These are phyloP conservation scores for Hyla sarda DNA, from an alignment of 2,113 vertebrate species.

Conservation along the genomic window DNA sequence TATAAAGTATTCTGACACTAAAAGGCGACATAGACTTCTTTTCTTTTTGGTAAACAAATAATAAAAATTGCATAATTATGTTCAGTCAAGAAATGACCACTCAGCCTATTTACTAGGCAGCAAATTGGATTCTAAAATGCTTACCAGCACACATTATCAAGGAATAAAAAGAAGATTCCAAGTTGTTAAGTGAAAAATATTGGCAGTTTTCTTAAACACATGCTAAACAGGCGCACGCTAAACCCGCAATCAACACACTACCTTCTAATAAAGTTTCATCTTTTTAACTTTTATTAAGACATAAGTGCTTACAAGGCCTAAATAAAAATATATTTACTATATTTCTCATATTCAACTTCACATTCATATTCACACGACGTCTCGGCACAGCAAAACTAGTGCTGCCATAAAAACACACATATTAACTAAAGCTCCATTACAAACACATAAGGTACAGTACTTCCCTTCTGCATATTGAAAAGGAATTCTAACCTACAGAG, in stretches of 20 bases:
- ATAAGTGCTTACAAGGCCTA: conserved; percentile 1
- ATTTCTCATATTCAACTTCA: neutral
- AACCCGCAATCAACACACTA: neutral
- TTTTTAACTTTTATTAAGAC: conserved; percentile 21
- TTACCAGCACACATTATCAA: neutral
- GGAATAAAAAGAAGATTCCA: neutral
- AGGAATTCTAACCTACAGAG: too few relatives aligned
- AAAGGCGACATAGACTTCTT: neutral
- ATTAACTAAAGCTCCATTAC: neutral
- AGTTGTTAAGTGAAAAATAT: conserved; percentile 17
- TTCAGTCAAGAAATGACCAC: neutral
- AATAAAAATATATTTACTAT: conserved; percentile 15
- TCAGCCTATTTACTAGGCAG: neutral
- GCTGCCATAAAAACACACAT: neutral
- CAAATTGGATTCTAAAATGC: conserved; percentile 13
- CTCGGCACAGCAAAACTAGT: neutral
- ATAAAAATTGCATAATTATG: neutral
- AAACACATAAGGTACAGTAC: neutral
- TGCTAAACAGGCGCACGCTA: neutral
- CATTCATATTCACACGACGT: neutral
- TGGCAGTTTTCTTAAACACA: neutral
- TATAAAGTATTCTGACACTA: neutral
- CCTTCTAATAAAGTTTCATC: conserved; percentile 21
- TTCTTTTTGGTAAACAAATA: conserved; percentile 9
- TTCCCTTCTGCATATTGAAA: neutral